These are phyloP conservation scores for Kuschelorhynchus macadamiae DNA, from an alignment of 2,888 invertebrate species.

Conservation along the genomic window DNA sequence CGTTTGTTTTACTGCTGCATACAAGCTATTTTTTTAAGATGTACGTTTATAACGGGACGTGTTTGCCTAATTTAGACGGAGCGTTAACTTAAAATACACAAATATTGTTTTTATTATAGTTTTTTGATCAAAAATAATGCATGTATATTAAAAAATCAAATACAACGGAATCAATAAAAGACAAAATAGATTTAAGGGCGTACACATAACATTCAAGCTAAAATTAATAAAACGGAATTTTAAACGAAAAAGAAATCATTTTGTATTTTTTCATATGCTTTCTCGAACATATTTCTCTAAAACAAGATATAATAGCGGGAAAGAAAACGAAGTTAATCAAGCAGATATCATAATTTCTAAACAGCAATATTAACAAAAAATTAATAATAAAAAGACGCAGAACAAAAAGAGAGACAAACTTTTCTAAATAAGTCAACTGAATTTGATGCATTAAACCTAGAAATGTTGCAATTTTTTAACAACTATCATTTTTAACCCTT, in stretches of 20 bases:
- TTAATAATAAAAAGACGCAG: slow-evolving; percentile 12
- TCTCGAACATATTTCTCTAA: neutral
- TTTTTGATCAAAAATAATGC: neutral
- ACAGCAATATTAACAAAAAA: slow-evolving; percentile 1
- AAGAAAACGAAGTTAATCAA: neutral
- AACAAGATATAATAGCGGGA: neutral
- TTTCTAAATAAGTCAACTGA: neutral
- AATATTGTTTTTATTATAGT: too few relatives aligned
- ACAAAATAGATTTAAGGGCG: neutral
- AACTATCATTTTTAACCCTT: slow-evolving; percentile 10
- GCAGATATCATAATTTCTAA: neutral
- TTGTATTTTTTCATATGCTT: neutral
- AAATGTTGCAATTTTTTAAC: neutral
- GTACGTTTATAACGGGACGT: too few relatives aligned
- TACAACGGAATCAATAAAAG: neutral
- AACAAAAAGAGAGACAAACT: slow-evolving; percentile 16
- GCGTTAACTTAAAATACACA: too few relatives aligned
- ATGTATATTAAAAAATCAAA: neutral
- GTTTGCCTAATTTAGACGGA: too few relatives aligned
- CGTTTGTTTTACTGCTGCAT: too few relatives aligned
- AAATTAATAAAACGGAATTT: slow-evolving; percentile 1
- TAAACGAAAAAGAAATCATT: neutral
- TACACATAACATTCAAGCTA: neutral
- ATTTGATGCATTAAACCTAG: slow-evolving; percentile 1
- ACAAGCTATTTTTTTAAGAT: too few relatives aligned